These are phyloP conservation scores for Oplegnathus fasciatus DNA, from an alignment of 2,113 vertebrate genomes.

Conservation along the genomic window DNA sequence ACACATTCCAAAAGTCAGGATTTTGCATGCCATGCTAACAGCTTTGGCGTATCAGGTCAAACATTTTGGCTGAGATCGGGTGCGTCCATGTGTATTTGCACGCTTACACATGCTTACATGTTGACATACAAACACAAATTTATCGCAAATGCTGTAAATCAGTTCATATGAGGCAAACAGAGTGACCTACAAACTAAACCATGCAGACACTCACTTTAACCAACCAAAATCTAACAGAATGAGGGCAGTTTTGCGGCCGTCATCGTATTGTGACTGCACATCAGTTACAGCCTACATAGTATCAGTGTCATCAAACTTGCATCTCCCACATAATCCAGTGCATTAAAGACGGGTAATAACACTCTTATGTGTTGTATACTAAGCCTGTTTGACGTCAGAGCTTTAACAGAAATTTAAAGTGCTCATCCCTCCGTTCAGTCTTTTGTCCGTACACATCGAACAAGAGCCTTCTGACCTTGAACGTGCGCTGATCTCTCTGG, in stretches of 20 bases:
- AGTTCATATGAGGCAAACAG: constrained; percentile 14
- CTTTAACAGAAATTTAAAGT: background rate
- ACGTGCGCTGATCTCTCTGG: background rate
- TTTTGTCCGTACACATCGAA: background rate
- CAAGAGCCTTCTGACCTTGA: background rate
- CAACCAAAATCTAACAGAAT: background rate
- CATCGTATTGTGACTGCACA: background rate
- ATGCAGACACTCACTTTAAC: background rate
- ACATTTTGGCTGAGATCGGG: constrained; percentile 10
- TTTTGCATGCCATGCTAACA: constrained; percentile 42
- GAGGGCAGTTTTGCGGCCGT: background rate
- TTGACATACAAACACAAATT: constrained; percentile 53
- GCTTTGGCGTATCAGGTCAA: constrained; percentile 29
- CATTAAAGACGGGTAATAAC: constrained; percentile 10
- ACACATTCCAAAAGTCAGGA: constrained; percentile 63
- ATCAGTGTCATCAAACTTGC: constrained; percentile 2
- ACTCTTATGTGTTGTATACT: background rate
- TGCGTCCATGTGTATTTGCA: constrained; percentile 1
- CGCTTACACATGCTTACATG: background rate
- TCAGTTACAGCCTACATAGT: background rate
- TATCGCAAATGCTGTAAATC: constrained; percentile 1
- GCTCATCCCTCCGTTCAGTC: background rate
- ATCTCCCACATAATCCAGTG: constrained; percentile 15
- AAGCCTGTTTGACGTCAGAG: constrained; percentile 16
- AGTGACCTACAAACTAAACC: background rate